These are phyloP conservation scores for Liposcelis brunnea DNA, from an alignment of 2,888 invertebrate species.

Conservation along the genomic window DNA sequence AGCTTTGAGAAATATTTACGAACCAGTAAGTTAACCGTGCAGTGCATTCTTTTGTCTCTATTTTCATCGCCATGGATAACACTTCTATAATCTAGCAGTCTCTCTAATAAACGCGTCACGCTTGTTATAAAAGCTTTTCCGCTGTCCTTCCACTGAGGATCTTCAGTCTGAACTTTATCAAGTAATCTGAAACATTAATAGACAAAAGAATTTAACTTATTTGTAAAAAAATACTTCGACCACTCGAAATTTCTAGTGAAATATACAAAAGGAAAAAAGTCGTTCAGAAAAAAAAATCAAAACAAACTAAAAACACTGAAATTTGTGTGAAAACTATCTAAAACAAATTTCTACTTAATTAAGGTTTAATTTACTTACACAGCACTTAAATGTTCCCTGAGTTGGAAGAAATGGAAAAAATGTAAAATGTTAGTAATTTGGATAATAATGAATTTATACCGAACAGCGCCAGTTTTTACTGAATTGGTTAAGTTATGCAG, in stretches of 20 bases:
- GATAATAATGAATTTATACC: slow-evolving; percentile 11
- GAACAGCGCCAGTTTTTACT: no score
- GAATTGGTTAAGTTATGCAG: no score
- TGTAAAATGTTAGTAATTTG: slow-evolving; percentile 9
- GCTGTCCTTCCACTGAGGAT: slow-evolving; percentile 79
- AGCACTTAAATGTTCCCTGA: slow-evolving; percentile 80
- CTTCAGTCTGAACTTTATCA: slow-evolving; percentile 67
- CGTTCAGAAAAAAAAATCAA: not conserved
- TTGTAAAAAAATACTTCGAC: not conserved
- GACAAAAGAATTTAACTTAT: slow-evolving; percentile 5
- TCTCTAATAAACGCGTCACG: slow-evolving; percentile 71
- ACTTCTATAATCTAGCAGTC: slow-evolving; percentile 82
- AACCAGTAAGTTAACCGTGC: slow-evolving; percentile 83
- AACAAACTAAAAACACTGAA: slow-evolving; percentile 8
- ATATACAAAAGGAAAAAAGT: not conserved
- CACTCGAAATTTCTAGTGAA: not conserved
- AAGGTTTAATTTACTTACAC: slow-evolving; percentile 52
- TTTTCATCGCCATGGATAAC: slow-evolving; percentile 93
- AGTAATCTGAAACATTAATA: slow-evolving; percentile 40
- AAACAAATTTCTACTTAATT: slow-evolving; percentile 7
- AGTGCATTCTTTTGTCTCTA: slow-evolving; percentile 88
- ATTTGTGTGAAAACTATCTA: slow-evolving; percentile 7
- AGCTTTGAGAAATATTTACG: slow-evolving; percentile 20
- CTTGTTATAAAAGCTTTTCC: slow-evolving; percentile 86
- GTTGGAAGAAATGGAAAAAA: slow-evolving; percentile 21